Percentiles rank a stretch among this genome's conserved stretches.
Conservation (phyloP, 2,797 vertebrate genomes). For the Harpagifer antarcticus region DNA sequence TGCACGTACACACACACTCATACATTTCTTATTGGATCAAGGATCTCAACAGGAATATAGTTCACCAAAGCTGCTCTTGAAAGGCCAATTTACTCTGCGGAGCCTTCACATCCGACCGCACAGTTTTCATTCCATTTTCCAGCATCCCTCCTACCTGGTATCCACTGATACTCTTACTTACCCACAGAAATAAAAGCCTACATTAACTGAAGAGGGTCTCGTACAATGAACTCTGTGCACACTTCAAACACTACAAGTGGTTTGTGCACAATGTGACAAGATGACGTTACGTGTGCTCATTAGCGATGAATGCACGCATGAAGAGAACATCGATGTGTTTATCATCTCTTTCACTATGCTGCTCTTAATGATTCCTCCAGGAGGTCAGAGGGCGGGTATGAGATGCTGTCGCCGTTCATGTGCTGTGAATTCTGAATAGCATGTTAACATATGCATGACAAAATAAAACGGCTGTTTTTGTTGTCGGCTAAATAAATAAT, state of each 20-base stretch:
- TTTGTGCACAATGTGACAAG: slow-evolving; percentile 60
- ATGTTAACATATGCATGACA: slow-evolving; percentile 59
- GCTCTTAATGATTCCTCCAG: slow-evolving; percentile 48
- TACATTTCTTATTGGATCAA: slow-evolving; percentile 74
- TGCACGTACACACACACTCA: slow-evolving; percentile 44
- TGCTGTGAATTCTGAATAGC: slow-evolving; percentile 40
- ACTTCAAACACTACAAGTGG: slow-evolving; percentile 64
- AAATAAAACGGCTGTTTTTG: slow-evolving; percentile 57
- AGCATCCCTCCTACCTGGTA: slow-evolving; percentile 61
- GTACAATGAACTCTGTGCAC: slow-evolving; percentile 71
- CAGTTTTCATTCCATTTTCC: slow-evolving; percentile 44
- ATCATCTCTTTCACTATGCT: slow-evolving; percentile 48
- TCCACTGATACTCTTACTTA: slow-evolving; percentile 49
- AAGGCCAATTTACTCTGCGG: slow-evolving; percentile 63
- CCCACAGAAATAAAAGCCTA: slow-evolving; percentile 65
- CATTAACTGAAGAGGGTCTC: slow-evolving; percentile 77
- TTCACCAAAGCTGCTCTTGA: slow-evolving; percentile 68
- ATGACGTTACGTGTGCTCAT: slow-evolving; percentile 66
- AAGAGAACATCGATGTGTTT: slow-evolving; percentile 56
- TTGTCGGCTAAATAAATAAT: slow-evolving; percentile 68
- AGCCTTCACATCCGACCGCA: slow-evolving; percentile 60
- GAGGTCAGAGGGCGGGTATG: slow-evolving; percentile 62
- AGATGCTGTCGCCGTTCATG: slow-evolving; percentile 37
- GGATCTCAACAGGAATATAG: slow-evolving; percentile 63
- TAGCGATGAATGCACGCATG: slow-evolving; percentile 56